These are phyloP conservation scores for Drosophila ezoana DNA, from an alignment of 2,888 invertebrate genomes.

Conservation along the genomic window DNA sequence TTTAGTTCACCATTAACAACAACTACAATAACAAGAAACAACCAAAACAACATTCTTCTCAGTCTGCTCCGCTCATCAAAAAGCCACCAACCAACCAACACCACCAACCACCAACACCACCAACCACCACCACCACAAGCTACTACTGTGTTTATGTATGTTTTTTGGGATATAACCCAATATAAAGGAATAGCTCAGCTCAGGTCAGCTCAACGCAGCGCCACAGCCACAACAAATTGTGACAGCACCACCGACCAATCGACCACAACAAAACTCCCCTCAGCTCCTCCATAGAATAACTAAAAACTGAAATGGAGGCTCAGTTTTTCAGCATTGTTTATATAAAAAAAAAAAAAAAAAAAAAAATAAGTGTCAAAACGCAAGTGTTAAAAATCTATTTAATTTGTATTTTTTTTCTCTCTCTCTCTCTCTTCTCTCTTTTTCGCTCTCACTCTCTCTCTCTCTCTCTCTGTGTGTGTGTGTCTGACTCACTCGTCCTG, in stretches of 20 bases:
- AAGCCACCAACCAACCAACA: constrained; percentile 42
- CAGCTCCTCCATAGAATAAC: constrained; percentile 35
- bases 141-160: constrained; percentile 22
- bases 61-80: constrained; percentile 66
- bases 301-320: constrained; percentile 24
- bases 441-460: constrained; percentile 19
- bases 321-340: constrained; percentile 26
- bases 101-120: constrained; percentile 7
- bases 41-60: constrained; percentile 51
- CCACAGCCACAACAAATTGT: constrained; percentile 24
- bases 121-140: constrained; percentile 15
- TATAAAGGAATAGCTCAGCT: constrained; percentile 10
- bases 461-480: constrained; percentile 17
- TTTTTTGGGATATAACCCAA: constrained; percentile 9
- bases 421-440: constrained; percentile 35
- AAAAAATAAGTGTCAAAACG: constrained; percentile 13
- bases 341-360: constrained; percentile 7
- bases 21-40: constrained; percentile 29
- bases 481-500: constrained; percentile 19
- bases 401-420: constrained; percentile 59
- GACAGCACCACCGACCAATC: constrained; percentile 22
- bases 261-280: constrained; percentile 20
- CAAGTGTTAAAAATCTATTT: constrained; percentile 53
- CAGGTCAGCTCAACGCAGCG: constrained; percentile 28
- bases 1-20: constrained; percentile 22